Evolutionary conservation across 2,113 vertebrate species (phyloP).

Genomic region (Oxygymnocypris stewartii): DNA sequence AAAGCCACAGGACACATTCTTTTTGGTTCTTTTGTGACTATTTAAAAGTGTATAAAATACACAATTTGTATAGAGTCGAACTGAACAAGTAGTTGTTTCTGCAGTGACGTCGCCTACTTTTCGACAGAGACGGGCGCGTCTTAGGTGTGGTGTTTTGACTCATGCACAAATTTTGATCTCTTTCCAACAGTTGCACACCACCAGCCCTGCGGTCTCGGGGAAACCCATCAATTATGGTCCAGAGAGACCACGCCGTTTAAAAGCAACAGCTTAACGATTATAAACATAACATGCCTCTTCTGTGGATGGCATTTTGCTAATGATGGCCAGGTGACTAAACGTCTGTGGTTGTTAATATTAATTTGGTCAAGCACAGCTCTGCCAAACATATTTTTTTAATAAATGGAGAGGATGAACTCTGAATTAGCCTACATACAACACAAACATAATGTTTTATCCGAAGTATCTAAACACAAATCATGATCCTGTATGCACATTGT

Average conservation of each 20-base stretch:
- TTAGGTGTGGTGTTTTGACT: conserved; percentile 22
- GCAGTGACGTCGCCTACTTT: background rate
- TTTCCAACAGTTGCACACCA: background rate
- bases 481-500: background rate
- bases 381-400: background rate
- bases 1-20: background rate
- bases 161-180: conserved; percentile 20
- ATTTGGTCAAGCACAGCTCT: background rate
- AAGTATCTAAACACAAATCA: background rate
- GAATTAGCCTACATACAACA: background rate
- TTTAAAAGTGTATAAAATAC: background rate
- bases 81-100: background rate
- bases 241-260: background rate
- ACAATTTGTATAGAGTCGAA: background rate
- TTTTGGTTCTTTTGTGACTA: background rate
- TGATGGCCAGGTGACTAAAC: background rate
- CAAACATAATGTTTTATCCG: background rate
- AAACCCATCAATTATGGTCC: conserved; percentile 17
- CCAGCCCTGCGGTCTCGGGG: background rate
- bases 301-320: background rate
- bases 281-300: background rate
- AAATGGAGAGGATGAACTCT: background rate
- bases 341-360: background rate
- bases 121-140: background rate
- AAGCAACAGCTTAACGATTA: background rate